Percentiles rank a stretch among this genome's conserved stretches.
Conservation (phyloP, 2,797 vertebrate genomes). For the Orestias chungarensis region DNA sequence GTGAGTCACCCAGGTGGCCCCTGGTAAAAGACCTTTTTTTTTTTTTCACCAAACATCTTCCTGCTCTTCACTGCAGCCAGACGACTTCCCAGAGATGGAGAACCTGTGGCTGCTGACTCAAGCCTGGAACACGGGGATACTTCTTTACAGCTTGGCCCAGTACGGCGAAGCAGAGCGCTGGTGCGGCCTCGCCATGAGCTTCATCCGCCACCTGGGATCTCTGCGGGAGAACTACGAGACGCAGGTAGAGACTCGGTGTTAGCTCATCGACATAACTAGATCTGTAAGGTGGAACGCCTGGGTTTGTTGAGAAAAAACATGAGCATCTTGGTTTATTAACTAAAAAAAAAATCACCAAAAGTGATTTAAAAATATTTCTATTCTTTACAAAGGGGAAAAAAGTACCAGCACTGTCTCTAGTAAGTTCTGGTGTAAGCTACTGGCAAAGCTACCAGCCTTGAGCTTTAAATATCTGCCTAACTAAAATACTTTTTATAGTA, state of each 20-base stretch:
- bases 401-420: not conserved
- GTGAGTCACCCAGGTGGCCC: constrained; percentile 48
- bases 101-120: constrained; percentile 90
- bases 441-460: no score
- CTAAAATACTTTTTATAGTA: not conserved
- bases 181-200: constrained; percentile 88
- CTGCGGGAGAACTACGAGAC: constrained; percentile 88
- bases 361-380: no score
- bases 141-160: constrained; percentile 82
- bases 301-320: not conserved
- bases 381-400: no score
- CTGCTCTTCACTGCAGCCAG: constrained; percentile 70
- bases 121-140: constrained; percentile 91
- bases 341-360: no score
- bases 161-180: constrained; percentile 87
- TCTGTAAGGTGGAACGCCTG: not conserved
- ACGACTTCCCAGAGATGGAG: constrained; percentile 87
- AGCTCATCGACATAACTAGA: constrained; percentile 1
- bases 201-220: constrained; percentile 84
- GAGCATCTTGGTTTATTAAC: no score
- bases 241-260: constrained; percentile 76
- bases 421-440: not conserved
- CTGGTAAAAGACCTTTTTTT: constrained; percentile 49
- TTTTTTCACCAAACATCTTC: constrained; percentile 52
- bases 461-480: no score